A percentile compares a stretch with the other conserved stretches of the same genome.
These are phyloP conservation scores for Sterna hirundo DNA, from an alignment of 2,113 vertebrate species.

Conservation along the genomic window DNA sequence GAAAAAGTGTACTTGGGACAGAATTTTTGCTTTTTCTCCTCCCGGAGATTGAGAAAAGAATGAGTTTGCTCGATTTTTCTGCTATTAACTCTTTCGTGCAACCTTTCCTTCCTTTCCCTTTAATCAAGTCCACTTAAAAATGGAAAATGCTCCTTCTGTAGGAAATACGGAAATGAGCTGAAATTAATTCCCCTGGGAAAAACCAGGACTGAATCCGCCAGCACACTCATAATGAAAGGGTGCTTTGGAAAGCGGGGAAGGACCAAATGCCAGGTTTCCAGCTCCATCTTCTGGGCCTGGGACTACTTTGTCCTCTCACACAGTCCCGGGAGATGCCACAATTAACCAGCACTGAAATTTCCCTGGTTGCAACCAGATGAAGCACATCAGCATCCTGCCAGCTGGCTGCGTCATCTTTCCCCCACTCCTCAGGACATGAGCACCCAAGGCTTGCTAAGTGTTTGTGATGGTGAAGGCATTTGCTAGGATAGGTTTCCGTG, in stretches of 20 bases:
- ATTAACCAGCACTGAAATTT: neutral
- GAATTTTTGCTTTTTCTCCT: neutral
- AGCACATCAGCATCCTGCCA: neutral
- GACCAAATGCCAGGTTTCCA: neutral
- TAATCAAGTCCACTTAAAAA: neutral
- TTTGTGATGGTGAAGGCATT: neutral
- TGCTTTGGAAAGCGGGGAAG: neutral
- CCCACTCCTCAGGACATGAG: fast-evolving
- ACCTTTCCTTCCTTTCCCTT: neutral
- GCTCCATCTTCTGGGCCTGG: neutral
- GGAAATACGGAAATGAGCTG: neutral
- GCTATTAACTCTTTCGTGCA: neutral
- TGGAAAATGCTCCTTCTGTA: neutral
- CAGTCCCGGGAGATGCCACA: neutral
- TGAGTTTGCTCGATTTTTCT: neutral
- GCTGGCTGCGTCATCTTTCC: neutral
- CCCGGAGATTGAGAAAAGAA: neutral
- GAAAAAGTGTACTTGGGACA: neutral
- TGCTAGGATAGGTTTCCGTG: neutral
- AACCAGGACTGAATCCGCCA: neutral
- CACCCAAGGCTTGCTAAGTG: fast-evolving
- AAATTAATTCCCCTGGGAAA: neutral
- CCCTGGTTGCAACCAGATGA: neutral
- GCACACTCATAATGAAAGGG: neutral
- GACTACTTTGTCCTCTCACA: neutral